Base-by-base conservation (phyloP, 2,797 vertebrate species). In the Tachyglossus aculeatus region DNA sequence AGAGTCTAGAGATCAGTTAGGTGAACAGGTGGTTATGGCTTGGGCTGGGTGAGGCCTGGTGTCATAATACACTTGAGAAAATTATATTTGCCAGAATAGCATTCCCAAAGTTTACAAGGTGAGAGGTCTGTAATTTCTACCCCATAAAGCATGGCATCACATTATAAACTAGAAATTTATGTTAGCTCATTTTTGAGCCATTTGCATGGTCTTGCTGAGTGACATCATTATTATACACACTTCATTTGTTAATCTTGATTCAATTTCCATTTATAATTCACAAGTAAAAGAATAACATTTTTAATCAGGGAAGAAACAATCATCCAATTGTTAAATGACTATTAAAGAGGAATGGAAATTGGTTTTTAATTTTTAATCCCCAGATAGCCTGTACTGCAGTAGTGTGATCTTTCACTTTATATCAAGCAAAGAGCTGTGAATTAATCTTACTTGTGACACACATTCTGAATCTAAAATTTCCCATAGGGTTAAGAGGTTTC, bases 81-180 rank as follows among this genome's bases (percentile, higher is more conserved):
- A 14, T 22, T 41, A 41, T 41, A 41, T n/a, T n/a, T n/a, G 8
- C 13, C 19, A 3, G 15, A 9, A 48, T 31, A 48, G 45, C 25
- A 25, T 48, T 29, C 16, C 45, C 45, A 48, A 48, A 48, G 45
- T 15, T 48, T 22, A 64, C 3, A 43, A 21, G 25, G 18, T 65
- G 45, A 67, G n/a, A 51, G 70, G 51, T 44, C 56, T 77, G 59
- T 62, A 21, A 54, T 57, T 65, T 48, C 34, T 70, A 13, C 9
- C 58, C 56, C 75, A n/a, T 59, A 25, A 59, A 71, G 38, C 65
- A 45, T 61, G 47, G 62, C 25, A 43, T 9, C 9, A 73, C 27
- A 32, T 69, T 69, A 54, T 75, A 62, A 40, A 72, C 52, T 56
- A 22, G 33, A 61, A 14, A 51, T 67, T 66, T 65, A 58, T 47